Conservation (phyloP, 2,797 vertebrate species). For the Clarias fuscus region DNA sequence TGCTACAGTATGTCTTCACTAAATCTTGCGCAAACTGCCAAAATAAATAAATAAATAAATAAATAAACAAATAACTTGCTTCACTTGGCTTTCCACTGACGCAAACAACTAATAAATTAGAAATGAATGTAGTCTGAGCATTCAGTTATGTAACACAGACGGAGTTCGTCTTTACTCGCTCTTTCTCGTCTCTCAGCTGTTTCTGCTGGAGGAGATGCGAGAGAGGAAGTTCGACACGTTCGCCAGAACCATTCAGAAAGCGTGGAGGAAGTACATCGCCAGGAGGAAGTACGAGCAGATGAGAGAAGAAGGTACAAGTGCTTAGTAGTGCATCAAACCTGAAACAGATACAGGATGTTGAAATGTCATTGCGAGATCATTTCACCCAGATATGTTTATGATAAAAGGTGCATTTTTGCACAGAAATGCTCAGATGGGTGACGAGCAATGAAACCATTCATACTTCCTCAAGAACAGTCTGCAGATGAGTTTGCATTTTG, state of each 20-base stretch:
- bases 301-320: constrained; percentile 89
- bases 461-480: neutral
- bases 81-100: too few relatives aligned
- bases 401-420: neutral
- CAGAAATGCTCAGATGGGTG: neutral
- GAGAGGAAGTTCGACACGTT: constrained; percentile 95
- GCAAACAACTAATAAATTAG: too few relatives aligned
- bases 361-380: neutral
- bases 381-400: neutral
- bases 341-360: neutral
- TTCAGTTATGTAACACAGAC: neutral
- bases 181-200: constrained; percentile 76
- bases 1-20: too few relatives aligned
- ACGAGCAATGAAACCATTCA: neutral
- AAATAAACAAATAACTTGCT: too few relatives aligned
- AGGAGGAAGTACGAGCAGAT: constrained; percentile 92
- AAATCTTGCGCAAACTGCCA: too few relatives aligned
- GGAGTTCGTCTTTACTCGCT: neutral
- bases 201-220: constrained; percentile 95
- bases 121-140: neutral
- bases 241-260: constrained; percentile 92
- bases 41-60: too few relatives aligned
- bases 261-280: constrained; percentile 87
- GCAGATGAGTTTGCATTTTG: constrained; percentile 6
- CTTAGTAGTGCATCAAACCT: neutral